phyloP scores from a whole-genome alignment of 2,113 vertebrate species.

The Strix uralensis region DNA sequence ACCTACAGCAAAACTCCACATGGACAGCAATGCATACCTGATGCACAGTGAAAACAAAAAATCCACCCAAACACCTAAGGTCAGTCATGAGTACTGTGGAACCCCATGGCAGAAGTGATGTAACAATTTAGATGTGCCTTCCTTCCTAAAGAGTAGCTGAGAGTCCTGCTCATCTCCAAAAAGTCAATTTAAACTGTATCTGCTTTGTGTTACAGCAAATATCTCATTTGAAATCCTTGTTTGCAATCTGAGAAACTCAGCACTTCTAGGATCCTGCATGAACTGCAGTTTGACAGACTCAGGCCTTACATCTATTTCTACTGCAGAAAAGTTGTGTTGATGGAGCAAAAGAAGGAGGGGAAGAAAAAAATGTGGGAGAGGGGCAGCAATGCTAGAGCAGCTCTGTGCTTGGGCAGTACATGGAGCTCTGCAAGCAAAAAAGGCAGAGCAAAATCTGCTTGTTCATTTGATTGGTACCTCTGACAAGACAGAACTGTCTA shows the following conservation, averaged over 20 bases:
- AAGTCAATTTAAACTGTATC: neutral
- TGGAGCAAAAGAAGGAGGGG: neutral
- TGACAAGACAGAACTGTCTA: neutral
- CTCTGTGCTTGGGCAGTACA: neutral
- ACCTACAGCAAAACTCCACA: neutral
- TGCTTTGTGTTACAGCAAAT: neutral
- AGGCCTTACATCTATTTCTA: neutral
- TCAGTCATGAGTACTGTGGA: neutral
- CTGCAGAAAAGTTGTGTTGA: neutral
- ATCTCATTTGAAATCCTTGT: neutral
- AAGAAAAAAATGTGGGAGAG: fast-evolving
- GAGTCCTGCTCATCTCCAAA: neutral
- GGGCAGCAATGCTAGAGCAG: neutral
- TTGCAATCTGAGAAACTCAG: neutral
- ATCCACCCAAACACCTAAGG: neutral
- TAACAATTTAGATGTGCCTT: neutral
- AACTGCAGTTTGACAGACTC: neutral
- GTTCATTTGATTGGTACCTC: neutral
- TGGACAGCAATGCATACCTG: neutral
- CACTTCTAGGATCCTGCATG: neutral
- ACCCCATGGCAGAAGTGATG: neutral
- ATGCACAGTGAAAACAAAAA: neutral
- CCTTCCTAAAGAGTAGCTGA: neutral
- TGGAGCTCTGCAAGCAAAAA: neutral
- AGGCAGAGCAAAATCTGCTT: neutral